Evolutionary conservation across 2,113 vertebrate species (phyloP).

Genomic region (Zootoca vivipara): DNA sequence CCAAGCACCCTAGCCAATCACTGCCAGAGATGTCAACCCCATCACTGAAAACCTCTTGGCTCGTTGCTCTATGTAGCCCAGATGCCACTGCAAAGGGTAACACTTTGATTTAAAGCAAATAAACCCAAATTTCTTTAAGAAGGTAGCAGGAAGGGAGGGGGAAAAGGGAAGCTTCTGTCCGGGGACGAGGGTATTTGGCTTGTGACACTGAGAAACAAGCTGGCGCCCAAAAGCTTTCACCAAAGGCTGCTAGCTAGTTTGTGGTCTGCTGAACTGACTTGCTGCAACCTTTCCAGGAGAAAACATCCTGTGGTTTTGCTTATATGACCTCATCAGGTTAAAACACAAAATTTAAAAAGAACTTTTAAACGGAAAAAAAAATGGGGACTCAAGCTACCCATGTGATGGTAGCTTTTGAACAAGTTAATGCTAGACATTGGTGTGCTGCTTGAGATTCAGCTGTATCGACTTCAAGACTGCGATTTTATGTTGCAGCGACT

Average conservation of each 20-base stretch:
- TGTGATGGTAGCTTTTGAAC: neutral
- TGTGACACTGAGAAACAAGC: neutral
- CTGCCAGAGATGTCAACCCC: neutral
- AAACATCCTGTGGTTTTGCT: neutral
- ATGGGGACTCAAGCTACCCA: too few species aligned
- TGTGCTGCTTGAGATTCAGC: too few species aligned
- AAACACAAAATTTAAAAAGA: too few species aligned
- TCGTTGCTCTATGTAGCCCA: neutral
- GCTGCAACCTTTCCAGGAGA: neutral
- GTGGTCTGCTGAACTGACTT: neutral
- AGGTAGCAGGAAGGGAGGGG: rapidly evolving
- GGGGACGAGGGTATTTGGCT: rapidly evolving
- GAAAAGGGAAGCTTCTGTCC: neutral
- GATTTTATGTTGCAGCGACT: neutral
- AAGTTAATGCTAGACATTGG: neutral
- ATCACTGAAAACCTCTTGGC: neutral
- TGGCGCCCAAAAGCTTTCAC: neutral
- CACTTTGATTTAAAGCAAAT: too few species aligned
- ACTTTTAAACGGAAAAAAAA: too few species aligned
- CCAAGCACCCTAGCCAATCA: too few species aligned
- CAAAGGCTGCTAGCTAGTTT: neutral
- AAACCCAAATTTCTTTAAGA: neutral
- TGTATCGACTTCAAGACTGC: neutral
- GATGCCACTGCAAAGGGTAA: too few species aligned
- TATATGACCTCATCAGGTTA: too few species aligned